Percentiles rank a stretch among this genome's conserved stretches.
phyloP scores from a whole-genome alignment of 2,797 vertebrate species.

The Leptatherina wallacei region DNA sequence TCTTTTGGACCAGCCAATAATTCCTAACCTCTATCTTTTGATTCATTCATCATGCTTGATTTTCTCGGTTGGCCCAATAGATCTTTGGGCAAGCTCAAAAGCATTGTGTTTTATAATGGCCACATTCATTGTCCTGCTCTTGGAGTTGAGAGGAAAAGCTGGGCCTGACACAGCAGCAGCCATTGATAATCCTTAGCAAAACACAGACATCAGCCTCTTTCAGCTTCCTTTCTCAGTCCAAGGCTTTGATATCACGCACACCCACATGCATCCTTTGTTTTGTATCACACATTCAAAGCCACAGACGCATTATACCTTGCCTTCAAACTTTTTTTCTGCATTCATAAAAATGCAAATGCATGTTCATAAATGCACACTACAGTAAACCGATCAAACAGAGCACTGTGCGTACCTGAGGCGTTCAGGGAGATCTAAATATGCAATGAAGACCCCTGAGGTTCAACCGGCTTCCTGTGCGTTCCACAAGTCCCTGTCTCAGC shows the following conservation, averaged over 20 bases:
- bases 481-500: conserved; percentile 55
- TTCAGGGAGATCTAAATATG: conserved; percentile 52
- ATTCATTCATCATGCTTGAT: conserved; percentile 26
- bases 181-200: conserved; percentile 62
- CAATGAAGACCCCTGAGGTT: conserved; percentile 48
- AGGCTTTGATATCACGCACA: conserved; percentile 46
- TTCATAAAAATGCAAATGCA: conserved; percentile 38
- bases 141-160: conserved; percentile 24
- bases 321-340: conserved; percentile 20
- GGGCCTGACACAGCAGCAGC: conserved; percentile 31
- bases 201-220: conserved; percentile 32
- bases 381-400: conserved; percentile 38
- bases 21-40: conserved; percentile 18
- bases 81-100: conserved; percentile 16
- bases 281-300: conserved; percentile 58
- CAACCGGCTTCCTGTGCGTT: conserved; percentile 49
- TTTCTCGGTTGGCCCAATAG: conserved; percentile 15
- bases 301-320: conserved; percentile 33
- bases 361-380: conserved; percentile 16
- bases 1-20: conserved; percentile 48
- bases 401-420: conserved; percentile 42
- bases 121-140: background rate
- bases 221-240: conserved; percentile 31
- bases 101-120: conserved; percentile 21
- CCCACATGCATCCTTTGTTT: conserved; percentile 29